Evolutionary conservation across 2,888 invertebrate species (phyloP), one percentile per base, ranked within the genome.

Genomic region (Onthophagus sagittarius): DNA sequence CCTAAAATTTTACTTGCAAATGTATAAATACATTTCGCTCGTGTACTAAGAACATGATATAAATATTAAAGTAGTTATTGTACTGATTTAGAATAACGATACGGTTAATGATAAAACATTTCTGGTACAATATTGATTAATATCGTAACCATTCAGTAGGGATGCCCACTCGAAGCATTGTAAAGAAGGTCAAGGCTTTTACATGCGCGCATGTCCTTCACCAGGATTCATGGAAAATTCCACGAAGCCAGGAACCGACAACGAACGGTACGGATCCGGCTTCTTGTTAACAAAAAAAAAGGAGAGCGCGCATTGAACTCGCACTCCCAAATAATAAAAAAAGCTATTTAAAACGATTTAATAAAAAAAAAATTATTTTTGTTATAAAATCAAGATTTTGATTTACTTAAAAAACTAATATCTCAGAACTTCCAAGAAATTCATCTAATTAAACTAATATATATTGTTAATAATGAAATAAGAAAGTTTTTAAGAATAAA

Each of bases 131-230:
- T 53, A 53, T 53, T 53, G 39, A 53, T 53, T 53, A 53, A 53
- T 53, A 53, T 53, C 39, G 39, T 11, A 9, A 9, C 7, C 67
- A 31, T 67, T 23, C 67, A 67, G 67, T 15, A 53, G 39, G 39
- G 39, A 53, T 53, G 39, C 9, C 39, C 39, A 31, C 63, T 67
- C 32, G 67, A 32, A 31, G 5, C 67, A 32, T 15, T 32, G 9
- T 32, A 13, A 67, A 67, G 23, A 72, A 72, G 72, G 72, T 72
- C 72, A 72, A 72, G 72, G 72, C 33, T 63, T 64, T 15, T 31
- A 65, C 72, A 39, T 65, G 72, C 72, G 72, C 72, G 64, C 23
- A 23, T 23, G n/a, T 31, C 67, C 23, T 31, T 31, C 15, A 23
- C 31, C 31, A 67, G 67, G 32, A 67, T 67, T 32, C 67, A 23